Conservation (phyloP, 2,113 vertebrate species). For the Spilogale gracilis region DNA sequence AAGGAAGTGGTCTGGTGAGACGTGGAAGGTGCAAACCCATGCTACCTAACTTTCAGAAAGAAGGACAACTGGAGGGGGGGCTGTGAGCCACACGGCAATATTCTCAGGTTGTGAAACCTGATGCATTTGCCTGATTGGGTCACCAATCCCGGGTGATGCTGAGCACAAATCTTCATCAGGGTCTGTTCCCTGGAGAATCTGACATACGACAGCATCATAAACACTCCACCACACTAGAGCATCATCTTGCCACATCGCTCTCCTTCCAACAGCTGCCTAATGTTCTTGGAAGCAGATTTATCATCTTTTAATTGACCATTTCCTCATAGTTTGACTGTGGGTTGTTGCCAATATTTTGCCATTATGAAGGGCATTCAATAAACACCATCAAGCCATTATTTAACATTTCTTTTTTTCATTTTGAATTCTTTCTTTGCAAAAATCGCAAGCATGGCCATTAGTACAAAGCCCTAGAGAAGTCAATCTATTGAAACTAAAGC, state of each 20-base stretch:
- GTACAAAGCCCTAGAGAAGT: background rate
- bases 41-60: background rate
- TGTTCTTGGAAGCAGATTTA: background rate
- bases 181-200: constrained; percentile 36
- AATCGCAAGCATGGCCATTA: background rate
- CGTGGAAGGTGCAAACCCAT: background rate
- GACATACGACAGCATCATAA: background rate
- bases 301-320: constrained; percentile 15
- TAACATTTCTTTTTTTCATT: background rate
- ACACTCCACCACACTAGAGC: background rate
- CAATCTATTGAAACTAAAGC: background rate
- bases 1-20: background rate
- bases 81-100: background rate
- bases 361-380: background rate
- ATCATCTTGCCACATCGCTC: background rate
- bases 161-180: background rate
- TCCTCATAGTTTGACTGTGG: background rate
- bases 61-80: background rate
- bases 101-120: background rate
- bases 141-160: background rate
- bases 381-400: background rate
- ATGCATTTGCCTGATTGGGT: background rate
- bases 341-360: constrained; percentile 31
- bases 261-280: constrained; percentile 1
- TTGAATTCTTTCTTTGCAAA: background rate